Conservation (phyloP, 2,797 vertebrate species). For the Pteropus rufus region DNA sequence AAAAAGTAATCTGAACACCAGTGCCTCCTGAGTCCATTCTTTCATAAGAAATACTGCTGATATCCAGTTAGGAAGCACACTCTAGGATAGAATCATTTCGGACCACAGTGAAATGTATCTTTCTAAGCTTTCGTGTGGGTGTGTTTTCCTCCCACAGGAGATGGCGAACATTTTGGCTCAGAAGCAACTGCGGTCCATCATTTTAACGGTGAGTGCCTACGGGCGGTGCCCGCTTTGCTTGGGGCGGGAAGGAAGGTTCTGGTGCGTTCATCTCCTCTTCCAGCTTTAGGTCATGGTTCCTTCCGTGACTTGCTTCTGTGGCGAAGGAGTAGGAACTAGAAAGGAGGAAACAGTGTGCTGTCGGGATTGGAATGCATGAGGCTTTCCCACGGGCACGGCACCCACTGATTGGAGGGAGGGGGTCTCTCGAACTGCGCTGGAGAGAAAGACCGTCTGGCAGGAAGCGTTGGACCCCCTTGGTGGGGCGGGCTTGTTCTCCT, state of each 20-base stretch:
- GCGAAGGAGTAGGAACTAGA: neutral
- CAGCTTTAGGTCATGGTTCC: no score
- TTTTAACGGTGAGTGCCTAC: conserved; percentile 91
- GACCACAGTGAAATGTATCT: neutral
- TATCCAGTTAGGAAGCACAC: conserved; percentile 2
- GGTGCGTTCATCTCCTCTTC: neutral
- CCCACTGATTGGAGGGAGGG: neutral
- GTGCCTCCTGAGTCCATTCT: neutral
- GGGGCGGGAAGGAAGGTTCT: neutral
- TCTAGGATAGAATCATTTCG: neutral
- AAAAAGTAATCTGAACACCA: neutral
- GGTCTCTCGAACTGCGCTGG: neutral
- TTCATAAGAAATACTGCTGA: conserved; percentile 65
- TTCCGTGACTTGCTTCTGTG: neutral
- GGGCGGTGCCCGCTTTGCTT: accelerated
- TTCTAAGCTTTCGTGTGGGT: conserved; percentile 12
- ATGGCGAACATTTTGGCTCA: conserved; percentile 98
- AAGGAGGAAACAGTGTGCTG: neutral
- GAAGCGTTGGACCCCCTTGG: neutral
- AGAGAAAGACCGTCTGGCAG: neutral
- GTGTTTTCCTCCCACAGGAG: conserved; percentile 84
- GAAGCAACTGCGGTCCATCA: conserved; percentile 97
- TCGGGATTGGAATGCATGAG: neutral
- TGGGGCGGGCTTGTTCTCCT: neutral
- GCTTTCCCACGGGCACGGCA: neutral